Evolutionary conservation across 1,140 invertebrate genomes (phyloP).

Genomic region (Calliopsis andreniformis): DNA sequence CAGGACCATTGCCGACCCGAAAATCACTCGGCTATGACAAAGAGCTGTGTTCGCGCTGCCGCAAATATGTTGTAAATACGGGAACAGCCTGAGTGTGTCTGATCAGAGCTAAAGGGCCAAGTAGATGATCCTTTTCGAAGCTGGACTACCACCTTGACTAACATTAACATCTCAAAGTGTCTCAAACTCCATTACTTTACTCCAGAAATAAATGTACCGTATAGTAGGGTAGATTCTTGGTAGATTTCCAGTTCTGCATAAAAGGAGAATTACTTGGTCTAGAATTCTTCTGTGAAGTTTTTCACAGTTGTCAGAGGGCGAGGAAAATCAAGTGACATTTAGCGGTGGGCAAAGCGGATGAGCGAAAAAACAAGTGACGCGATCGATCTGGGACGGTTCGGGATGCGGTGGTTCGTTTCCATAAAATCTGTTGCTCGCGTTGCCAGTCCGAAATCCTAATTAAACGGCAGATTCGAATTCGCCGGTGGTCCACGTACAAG

Average conservation of each 20-base stretch:
- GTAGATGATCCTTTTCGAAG: neutral
- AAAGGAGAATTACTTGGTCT: too few species aligned
- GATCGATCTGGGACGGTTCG: slow-evolving; percentile 28
- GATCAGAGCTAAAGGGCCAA: too few species aligned
- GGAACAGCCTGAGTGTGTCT: slow-evolving; percentile 26
- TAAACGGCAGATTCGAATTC: slow-evolving; percentile 79
- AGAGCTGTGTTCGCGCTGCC: slow-evolving; percentile 77
- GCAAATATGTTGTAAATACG: slow-evolving; percentile 78
- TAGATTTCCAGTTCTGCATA: too few species aligned
- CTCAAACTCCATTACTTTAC: neutral
- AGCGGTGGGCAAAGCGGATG: slow-evolving; percentile 7
- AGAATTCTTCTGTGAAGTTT: too few species aligned
- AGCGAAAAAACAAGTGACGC: slow-evolving; percentile 31
- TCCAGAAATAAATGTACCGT: too few species aligned
- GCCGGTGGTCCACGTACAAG: slow-evolving; percentile 72
- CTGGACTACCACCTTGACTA: neutral
- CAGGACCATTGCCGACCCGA: slow-evolving; percentile 61
- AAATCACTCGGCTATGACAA: slow-evolving; percentile 78
- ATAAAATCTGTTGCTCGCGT: slow-evolving; percentile 79
- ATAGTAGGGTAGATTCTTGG: too few species aligned
- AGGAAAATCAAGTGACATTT: neutral
- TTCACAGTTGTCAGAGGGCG: neutral
- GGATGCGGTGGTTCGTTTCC: slow-evolving; percentile 63
- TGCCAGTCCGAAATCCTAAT: slow-evolving; percentile 79
- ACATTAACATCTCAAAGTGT: neutral